Base-by-base conservation (phyloP, 2,113 vertebrate species). In the Eulacestoma nigropectus region DNA sequence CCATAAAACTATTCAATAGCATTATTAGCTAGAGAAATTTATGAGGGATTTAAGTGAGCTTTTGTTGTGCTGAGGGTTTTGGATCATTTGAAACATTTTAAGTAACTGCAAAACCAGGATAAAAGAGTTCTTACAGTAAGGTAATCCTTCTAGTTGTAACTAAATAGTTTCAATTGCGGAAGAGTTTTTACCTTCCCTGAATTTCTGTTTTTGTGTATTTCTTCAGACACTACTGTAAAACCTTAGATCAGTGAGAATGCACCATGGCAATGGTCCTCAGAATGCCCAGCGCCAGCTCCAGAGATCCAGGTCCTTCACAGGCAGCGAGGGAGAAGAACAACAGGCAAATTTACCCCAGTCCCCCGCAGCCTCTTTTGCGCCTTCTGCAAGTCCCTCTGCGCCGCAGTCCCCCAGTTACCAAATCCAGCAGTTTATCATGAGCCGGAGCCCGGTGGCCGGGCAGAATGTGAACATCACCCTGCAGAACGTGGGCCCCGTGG, bases 251-350 rank as follows among this genome's bases (percentile, higher is more conserved):
- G 98, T 65, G 97, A 99, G 98, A 96, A 99, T 99, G 99, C 99
- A 99, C 98, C 99, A 99, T 99, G 99, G 99, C 97, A 99, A 98
- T 94, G 99, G 99, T 97, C 98, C 99, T 96, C 99, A 99, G 96
- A 99, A 98, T 94, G 98, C 98, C 90, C 99, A 99, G 97, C 98
- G 99, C 81, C 99, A 98, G 97, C 98, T 99, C 73, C 99, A 99
- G 97, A 98, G 99, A 94, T 98, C 99, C 89, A 98, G 99, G 94
- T 98, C 99, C 94, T 98, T 98, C 98, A 98, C 98, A 6, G 98
- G 98, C 89, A 98, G 98, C 29, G 99, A 99, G 91, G 98, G 98
- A 52, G 99, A 99, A 82, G 99, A 99, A 30, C 98, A 98, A 18
- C 96, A 98, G 86, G 94, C 98, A 46, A 98, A 97, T 90, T 98